These are phyloP conservation scores for Lophius americanus DNA, from an alignment of 2,797 vertebrate genomes.

Conservation along the genomic window DNA sequence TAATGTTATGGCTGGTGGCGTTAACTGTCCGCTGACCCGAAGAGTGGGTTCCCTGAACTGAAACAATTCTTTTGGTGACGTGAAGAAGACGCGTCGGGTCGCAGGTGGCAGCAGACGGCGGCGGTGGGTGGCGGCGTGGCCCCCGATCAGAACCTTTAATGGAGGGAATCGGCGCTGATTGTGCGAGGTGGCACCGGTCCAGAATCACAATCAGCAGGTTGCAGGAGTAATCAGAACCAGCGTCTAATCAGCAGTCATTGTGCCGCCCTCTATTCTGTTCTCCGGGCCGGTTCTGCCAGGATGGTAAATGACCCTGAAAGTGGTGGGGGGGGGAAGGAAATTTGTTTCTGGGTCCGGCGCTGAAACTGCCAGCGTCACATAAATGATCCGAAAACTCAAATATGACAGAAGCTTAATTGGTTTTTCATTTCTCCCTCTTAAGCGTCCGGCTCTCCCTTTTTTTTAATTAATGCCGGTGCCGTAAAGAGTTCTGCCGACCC, in stretches of 20 bases:
- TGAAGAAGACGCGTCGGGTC: no score
- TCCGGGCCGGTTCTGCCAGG: slow-evolving; percentile 22
- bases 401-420: neutral
- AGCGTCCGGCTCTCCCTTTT: no score
- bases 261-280: slow-evolving; percentile 48
- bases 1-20: no score
- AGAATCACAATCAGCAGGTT: slow-evolving; percentile 45
- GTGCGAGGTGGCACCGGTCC: slow-evolving; percentile 30
- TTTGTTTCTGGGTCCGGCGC: slow-evolving; percentile 20
- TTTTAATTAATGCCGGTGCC: no score
- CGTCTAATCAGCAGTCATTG: slow-evolving; percentile 66
- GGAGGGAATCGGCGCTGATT: slow-evolving; percentile 50
- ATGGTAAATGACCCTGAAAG: slow-evolving; percentile 45
- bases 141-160: slow-evolving; percentile 44
- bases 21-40: no score
- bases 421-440: no score
- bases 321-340: slow-evolving; percentile 9
- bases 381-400: slow-evolving; percentile 1
- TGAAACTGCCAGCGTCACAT: slow-evolving; percentile 27
- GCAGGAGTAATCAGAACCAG: slow-evolving; percentile 52
- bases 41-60: no score
- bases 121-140: slow-evolving; percentile 1
- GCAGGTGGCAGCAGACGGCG: no score
- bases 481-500: no score
- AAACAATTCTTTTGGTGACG: no score